Conservation (phyloP, 2,797 vertebrate genomes). For the Enteromius radiatus region DNA sequence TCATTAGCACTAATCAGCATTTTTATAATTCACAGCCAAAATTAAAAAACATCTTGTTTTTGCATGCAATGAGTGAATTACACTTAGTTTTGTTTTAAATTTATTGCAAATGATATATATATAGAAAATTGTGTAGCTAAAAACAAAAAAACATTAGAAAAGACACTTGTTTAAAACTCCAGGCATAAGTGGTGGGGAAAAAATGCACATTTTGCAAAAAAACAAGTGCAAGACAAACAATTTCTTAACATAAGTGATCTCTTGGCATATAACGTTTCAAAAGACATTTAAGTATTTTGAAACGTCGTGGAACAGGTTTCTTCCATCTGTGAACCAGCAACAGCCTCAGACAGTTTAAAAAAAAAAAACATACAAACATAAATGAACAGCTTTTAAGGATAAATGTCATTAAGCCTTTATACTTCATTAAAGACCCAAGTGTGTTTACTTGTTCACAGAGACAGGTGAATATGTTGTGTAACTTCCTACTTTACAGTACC, state of each 20-base stretch:
- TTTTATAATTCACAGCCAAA: neutral
- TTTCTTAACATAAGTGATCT: neutral
- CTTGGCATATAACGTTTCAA: conserved; percentile 13
- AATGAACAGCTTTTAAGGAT: neutral
- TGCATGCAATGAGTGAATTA: neutral
- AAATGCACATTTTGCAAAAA: neutral
- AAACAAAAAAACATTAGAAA: conserved; percentile 21
- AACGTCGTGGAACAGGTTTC: neutral
- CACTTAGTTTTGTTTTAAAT: neutral
- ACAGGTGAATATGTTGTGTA: neutral
- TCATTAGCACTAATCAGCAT: no score
- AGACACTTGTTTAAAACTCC: conserved; percentile 21
- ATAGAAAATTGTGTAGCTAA: conserved; percentile 9
- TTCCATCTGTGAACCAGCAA: neutral
- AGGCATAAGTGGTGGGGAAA: neutral
- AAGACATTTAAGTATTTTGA: neutral
- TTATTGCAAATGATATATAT: conserved; percentile 29
- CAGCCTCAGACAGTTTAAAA: neutral
- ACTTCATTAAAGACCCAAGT: conserved; percentile 4
- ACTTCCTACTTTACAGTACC: neutral
- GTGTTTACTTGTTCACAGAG: neutral
- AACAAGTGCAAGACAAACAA: neutral
- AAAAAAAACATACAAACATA: neutral
- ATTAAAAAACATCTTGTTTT: neutral
- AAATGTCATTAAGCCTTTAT: conserved; percentile 2